Evolutionary conservation across 1,140 invertebrate species (phyloP).

Genomic region (Heliothis virescens): DNA sequence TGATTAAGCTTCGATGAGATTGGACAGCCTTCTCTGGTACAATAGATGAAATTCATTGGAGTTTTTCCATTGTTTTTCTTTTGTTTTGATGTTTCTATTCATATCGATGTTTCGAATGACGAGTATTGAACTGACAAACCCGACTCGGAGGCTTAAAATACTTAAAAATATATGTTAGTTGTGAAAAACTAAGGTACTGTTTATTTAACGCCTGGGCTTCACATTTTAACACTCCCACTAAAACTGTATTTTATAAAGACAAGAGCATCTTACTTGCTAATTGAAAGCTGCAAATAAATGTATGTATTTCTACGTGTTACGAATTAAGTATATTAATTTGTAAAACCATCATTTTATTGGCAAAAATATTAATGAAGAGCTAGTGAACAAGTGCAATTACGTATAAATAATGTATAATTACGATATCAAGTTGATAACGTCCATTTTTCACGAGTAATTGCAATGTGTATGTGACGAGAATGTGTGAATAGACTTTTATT

Average conservation of each 20-base stretch:
- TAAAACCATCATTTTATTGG: slow-evolving; percentile 48
- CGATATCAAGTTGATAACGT: slow-evolving; percentile 71
- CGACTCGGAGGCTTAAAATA: too few relatives aligned
- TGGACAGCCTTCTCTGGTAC: too few relatives aligned
- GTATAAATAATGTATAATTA: slow-evolving; percentile 72
- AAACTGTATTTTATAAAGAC: background rate
- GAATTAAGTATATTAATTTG: slow-evolving; percentile 19
- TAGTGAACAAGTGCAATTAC: slow-evolving; percentile 83
- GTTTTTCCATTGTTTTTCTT: too few relatives aligned
- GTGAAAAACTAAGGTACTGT: background rate
- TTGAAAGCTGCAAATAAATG: slow-evolving; percentile 10
- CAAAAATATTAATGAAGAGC: slow-evolving; percentile 69
- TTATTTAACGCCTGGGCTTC: background rate
- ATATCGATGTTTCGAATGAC: too few relatives aligned
- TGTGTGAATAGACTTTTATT: slow-evolving; percentile 29
- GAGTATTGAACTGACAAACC: too few relatives aligned
- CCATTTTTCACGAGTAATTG: slow-evolving; percentile 72
- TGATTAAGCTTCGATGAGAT: too few relatives aligned
- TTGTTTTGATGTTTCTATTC: too few relatives aligned
- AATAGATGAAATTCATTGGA: too few relatives aligned
- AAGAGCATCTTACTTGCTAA: slow-evolving; percentile 2
- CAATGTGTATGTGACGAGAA: slow-evolving; percentile 47
- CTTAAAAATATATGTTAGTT: too few relatives aligned
- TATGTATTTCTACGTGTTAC: slow-evolving; percentile 10
- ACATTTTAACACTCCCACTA: background rate